phyloP scores from a whole-genome alignment of 1,140 invertebrate species.

The Drosophila murphyi region DNA sequence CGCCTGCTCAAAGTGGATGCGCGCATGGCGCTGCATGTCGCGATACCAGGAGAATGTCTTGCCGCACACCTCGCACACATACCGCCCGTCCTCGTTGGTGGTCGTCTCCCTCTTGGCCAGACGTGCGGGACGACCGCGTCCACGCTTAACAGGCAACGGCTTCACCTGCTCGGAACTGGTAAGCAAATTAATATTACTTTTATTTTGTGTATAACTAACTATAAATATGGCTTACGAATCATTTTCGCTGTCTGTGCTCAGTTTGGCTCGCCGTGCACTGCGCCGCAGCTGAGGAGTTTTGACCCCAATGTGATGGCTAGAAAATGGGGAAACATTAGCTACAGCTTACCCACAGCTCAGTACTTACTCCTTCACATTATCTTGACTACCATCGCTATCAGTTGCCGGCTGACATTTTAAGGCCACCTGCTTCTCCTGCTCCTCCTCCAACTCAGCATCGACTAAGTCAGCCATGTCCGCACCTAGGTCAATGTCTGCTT shows the following conservation, averaged over 20 bases:
- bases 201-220: background rate
- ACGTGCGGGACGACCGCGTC: constrained; percentile 58
- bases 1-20: constrained; percentile 53
- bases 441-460: constrained; percentile 8
- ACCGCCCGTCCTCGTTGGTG: constrained; percentile 42
- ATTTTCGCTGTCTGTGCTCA: constrained; percentile 37
- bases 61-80: constrained; percentile 55
- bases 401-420: constrained; percentile 43
- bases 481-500: constrained; percentile 33
- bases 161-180: background rate
- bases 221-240: constrained; percentile 49
- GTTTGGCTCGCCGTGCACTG: constrained; percentile 47
- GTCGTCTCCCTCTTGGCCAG: constrained; percentile 24
- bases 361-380: constrained; percentile 30
- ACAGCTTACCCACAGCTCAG: background rate
- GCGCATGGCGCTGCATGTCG: constrained; percentile 69
- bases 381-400: constrained; percentile 28
- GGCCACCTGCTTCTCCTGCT: background rate
- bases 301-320: constrained; percentile 4
- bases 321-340: background rate
- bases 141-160: constrained; percentile 35
- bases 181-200: background rate
- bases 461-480: background rate
- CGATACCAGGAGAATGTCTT: constrained; percentile 73
- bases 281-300: constrained; percentile 41